Base-by-base conservation (phyloP, 2,888 invertebrate species). In the Drosophila antonietae region DNA sequence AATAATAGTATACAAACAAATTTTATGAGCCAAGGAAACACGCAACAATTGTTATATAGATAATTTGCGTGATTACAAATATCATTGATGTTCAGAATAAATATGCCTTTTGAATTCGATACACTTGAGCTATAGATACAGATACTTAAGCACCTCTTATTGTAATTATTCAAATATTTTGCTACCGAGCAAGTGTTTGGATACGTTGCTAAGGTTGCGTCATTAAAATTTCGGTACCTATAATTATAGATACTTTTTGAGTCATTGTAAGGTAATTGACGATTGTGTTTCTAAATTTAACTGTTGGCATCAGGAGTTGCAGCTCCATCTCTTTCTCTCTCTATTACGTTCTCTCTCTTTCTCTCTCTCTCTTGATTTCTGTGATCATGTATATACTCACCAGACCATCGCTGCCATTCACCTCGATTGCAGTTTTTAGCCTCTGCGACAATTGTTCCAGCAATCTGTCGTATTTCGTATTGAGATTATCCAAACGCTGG, bases 381-480 rank as follows among this genome's bases (percentile, higher is more conserved):
- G 14, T 46, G 28, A 31, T 49, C 31, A 49, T 31, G 35, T 47
- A 44, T 41, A 56, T 85, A 93, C 93, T 93, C 89, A 93, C 93
- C 93, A 93, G 90, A 83, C 93, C 92, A 88, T 93, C 93, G 75
- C 91, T 92, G 83, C 93, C 93, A 80, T 92, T 93, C 20, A 93
- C 93, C 88, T 93, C 93, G 75, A 93, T 91, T 61, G 93, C 93
- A 53, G 93, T 93, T 83, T 91, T 92, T 41, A 93, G 85, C 72
- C 93, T 90, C 80, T 93, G 93, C 58, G 93, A 92, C 78, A 93
- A 75, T 80, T 91, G 90, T 80, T 93, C 92, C 80, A 93, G 87
- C 80, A 93, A 88, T 80, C 91, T 87, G 86, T 93, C 93, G 82
- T 93, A 93, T 90, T 93, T 93, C 70, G 85, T 91, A 88, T 93